A percentile compares a stretch with the other conserved stretches of the same genome.
Evolutionary conservation across 2,888 invertebrate species (phyloP).

Genomic region (Julus scandinavius): DNA sequence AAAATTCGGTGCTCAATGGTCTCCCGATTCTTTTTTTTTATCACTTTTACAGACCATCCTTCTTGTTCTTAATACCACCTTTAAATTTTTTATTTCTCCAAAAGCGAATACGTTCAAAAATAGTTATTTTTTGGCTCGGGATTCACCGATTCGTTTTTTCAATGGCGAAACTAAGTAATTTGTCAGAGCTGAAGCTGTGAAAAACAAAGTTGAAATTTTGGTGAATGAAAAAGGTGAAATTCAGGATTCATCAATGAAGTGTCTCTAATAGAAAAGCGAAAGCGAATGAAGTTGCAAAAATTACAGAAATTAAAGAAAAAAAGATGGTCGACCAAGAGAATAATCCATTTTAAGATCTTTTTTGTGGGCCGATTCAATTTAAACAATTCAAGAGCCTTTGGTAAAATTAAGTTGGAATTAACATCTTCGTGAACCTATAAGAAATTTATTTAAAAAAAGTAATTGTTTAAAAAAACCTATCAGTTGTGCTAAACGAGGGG

Average conservation of each 20-base stretch:
- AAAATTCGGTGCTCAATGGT: constrained; percentile 42
- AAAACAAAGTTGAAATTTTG: background rate
- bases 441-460: background rate
- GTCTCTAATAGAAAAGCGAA: constrained; percentile 17
- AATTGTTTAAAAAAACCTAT: background rate
- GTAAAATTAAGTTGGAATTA: constrained; percentile 17
- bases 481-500: background rate
- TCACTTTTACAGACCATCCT: background rate
- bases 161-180: constrained; percentile 42
- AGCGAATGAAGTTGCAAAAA: constrained; percentile 39
- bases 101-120: background rate
- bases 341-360: background rate
- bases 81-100: background rate
- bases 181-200: constrained; percentile 16
- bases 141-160: constrained; percentile 19
- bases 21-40: background rate
- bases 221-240: constrained; percentile 22
- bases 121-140: background rate
- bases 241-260: constrained; percentile 12
- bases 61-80: background rate
- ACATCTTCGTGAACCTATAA: background rate
- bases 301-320: background rate
- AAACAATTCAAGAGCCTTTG: constrained; percentile 17
- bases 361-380: background rate
- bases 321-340: background rate